These are phyloP conservation scores for Hybos culiciformis DNA, from an alignment of 2,888 invertebrate genomes.

Conservation along the genomic window DNA sequence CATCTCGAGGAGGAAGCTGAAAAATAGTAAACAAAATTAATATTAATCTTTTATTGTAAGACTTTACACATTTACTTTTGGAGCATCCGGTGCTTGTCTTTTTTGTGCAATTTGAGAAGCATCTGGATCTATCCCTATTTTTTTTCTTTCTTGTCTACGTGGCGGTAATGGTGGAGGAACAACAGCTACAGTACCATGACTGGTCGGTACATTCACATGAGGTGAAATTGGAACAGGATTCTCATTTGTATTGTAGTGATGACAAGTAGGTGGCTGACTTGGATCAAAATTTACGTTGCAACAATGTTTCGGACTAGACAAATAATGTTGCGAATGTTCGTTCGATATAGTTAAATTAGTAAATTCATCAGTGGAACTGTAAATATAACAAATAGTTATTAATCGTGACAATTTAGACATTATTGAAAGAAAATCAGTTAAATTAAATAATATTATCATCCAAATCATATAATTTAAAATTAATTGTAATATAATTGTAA, in stretches of 20 bases:
- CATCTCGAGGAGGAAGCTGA: conserved; percentile 51
- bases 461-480: no score
- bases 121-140: conserved; percentile 19
- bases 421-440: no score
- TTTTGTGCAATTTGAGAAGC: conserved; percentile 31
- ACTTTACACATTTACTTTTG: conserved; percentile 30
- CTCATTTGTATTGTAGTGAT: conserved; percentile 12
- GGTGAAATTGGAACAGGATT: conserved; percentile 31
- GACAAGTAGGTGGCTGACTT: not conserved
- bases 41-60: not conserved
- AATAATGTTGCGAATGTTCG: no score
- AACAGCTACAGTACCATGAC: conserved; percentile 25
- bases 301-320: no score
- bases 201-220: conserved; percentile 35
- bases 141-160: conserved; percentile 29
- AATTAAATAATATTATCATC: no score
- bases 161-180: conserved; percentile 33
- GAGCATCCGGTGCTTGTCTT: conserved; percentile 52
- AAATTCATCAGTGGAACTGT: not conserved
- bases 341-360: no score
- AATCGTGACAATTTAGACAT: no score
- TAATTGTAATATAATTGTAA: no score
- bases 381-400: no score
- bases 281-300: not conserved
- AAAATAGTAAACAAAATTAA: conserved; percentile 17